Base-by-base conservation (phyloP, 1,140 invertebrate genomes). In the Leguminivora glycinivorella region DNA sequence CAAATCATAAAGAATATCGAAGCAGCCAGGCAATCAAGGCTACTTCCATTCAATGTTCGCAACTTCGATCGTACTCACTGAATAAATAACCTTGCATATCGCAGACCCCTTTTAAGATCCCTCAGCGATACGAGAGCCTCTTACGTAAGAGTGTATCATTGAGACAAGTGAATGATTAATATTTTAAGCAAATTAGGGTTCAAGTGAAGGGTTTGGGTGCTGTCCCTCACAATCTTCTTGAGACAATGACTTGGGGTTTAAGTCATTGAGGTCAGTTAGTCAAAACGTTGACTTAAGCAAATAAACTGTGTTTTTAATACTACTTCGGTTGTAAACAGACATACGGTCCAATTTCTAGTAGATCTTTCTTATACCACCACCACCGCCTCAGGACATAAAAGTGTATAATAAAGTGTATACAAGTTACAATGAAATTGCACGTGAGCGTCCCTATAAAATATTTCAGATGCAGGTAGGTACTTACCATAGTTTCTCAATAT, bases 141-240 rank as follows among this genome's bases (percentile, higher is more conserved):
- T 52, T 52, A 22, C 5, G 6, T 1, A 22, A 22, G 47, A 43
- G 14, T 43, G 5, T 17, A 43, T 43, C 40, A 17, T 43, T 43
- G 40, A 17, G n/a, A 43, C 14, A 43, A 12, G 40, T 43, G n/a
- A n/a, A 17, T 52, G 19, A 52, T 52, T 22, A 52, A 52, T 22
- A 52, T 52, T 52, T 52, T n/a, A 52, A 22, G n/a, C 9, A 52
- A 52, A 52, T 52, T 10, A 52, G 47, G 47, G 47, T 52, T 19
- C 0, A 52, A 52, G 17, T 52, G 19, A 19, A 17, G 40, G 40
- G 40, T 10, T 38, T 38, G 34, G 34, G 34, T 38, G 34, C 47
- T 9, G 19, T 52, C 19, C 19, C 19, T 52, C 7, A 22, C 47
- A 22, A 52, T 52, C 47, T 52, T 22, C 47, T 7, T 52, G 10